These are phyloP conservation scores for Pseudoips prasinana DNA, from an alignment of 2,888 invertebrate species.

Conservation along the genomic window DNA sequence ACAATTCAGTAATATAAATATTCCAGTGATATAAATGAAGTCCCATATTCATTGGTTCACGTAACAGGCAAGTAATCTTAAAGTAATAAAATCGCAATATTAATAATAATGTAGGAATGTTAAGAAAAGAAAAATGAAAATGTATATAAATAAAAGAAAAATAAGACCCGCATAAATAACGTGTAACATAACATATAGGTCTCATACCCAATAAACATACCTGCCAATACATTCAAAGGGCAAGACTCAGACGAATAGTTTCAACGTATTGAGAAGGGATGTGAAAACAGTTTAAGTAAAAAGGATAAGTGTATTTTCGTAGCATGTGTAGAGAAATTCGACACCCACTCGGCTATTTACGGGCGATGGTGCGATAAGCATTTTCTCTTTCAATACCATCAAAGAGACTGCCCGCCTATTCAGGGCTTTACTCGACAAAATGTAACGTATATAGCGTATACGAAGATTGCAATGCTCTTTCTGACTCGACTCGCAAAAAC, in stretches of 20 bases:
- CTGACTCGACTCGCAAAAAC: slow-evolving; percentile 51
- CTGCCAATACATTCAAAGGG: slow-evolving; percentile 52
- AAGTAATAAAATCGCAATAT: too few species aligned
- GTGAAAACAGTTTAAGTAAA: slow-evolving; percentile 74
- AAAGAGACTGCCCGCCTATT: slow-evolving; percentile 76
- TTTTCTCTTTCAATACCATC: slow-evolving; percentile 78
- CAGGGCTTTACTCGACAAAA: slow-evolving; percentile 62
- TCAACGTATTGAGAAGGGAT: slow-evolving; percentile 61
- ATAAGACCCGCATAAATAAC: too few species aligned
- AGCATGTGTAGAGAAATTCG: slow-evolving; percentile 72
- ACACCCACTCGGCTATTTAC: slow-evolving; percentile 75
- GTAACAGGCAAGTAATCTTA: too few species aligned
- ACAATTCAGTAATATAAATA: too few species aligned
- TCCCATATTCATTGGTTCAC: too few species aligned
- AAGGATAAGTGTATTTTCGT: slow-evolving; percentile 77
- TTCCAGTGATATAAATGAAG: too few species aligned
- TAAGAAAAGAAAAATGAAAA: too few species aligned
- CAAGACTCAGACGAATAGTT: slow-evolving; percentile 57
- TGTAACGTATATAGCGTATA: slow-evolving; percentile 68
- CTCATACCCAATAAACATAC: slow-evolving; percentile 37
- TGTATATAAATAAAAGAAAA: too few species aligned
- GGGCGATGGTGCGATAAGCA: slow-evolving; percentile 76
- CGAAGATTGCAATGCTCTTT: slow-evolving; percentile 61
- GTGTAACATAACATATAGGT: slow-evolving; percentile 9
- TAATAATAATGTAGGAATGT: too few species aligned